phyloP scores from a whole-genome alignment of 2,113 vertebrate genomes.

The Oxyura jamaicensis region DNA sequence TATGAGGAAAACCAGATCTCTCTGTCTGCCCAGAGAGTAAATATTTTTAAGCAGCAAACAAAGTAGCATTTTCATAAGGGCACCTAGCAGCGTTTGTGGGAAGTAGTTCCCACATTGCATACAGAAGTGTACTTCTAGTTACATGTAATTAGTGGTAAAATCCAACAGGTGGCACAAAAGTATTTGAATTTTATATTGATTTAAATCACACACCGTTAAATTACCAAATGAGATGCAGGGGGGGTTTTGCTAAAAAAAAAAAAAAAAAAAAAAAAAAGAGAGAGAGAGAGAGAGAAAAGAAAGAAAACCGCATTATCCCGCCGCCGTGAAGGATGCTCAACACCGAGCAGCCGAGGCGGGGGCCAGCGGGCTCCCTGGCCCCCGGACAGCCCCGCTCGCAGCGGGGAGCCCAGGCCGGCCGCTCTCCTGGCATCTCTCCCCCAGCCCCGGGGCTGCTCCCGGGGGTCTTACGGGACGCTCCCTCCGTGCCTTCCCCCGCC shows the following conservation, averaged over 20 bases:
- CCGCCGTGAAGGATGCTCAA: fast-evolving
- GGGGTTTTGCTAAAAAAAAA: background rate
- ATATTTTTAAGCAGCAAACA: background rate
- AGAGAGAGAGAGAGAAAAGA: no score
- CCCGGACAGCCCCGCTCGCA: background rate
- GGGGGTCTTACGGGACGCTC: fast-evolving
- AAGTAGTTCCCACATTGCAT: background rate
- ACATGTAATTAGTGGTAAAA: conserved; percentile 75
- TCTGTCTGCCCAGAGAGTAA: background rate
- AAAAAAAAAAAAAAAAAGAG: no score
- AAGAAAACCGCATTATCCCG: background rate
- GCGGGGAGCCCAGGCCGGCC: background rate
- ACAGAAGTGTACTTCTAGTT: background rate
- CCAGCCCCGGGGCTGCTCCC: background rate
- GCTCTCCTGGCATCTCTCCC: background rate
- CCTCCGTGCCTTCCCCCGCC: fast-evolving
- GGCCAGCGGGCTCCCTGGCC: background rate
- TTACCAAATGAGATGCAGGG: background rate
- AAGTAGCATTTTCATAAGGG: background rate
- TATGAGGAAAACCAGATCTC: background rate
- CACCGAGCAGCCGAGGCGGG: background rate
- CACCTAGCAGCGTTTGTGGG: background rate
- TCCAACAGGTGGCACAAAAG: conserved; percentile 87
- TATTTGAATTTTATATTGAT: conserved; percentile 76
- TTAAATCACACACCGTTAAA: conserved; percentile 5